phyloP scores from a whole-genome alignment of 30 jellyfish, hydroid and myxozoan species.

The Turritopsis dohrnii region DNA sequence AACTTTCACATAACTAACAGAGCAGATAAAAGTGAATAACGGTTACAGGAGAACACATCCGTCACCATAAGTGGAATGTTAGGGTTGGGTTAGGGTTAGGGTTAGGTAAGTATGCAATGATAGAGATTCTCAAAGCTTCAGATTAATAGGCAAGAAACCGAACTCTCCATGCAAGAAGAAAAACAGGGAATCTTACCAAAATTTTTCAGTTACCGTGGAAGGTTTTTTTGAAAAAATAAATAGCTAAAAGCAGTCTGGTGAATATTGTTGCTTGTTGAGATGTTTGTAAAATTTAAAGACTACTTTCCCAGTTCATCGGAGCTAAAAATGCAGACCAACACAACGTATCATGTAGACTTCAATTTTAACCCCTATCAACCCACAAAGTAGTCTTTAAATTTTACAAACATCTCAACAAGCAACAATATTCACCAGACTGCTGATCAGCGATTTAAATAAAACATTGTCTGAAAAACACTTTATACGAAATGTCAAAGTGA shows the following conservation, averaged over 20 bases:
- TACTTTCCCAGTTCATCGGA: background rate
- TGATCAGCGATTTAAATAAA: background rate
- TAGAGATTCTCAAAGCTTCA: too few relatives aligned
- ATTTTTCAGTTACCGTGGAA: background rate
- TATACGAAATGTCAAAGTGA: background rate
- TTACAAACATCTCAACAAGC: background rate
- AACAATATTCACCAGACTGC: background rate
- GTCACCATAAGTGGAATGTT: too few relatives aligned
- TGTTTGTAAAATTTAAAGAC: background rate
- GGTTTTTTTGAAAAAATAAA: background rate
- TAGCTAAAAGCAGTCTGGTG: background rate
- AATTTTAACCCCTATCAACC: background rate
- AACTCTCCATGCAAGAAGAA: too few relatives aligned
- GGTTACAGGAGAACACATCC: too few relatives aligned
- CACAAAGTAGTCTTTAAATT: background rate
- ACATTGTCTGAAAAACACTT: background rate
- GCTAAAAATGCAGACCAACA: background rate
- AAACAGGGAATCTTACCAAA: background rate
- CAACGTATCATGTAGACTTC: background rate
- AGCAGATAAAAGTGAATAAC: too few relatives aligned
- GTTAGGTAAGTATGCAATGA: too few relatives aligned
- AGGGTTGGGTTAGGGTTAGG: too few relatives aligned
- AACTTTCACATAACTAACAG: too few relatives aligned
- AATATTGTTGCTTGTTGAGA: background rate
- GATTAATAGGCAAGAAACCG: too few relatives aligned